Evolutionary conservation across 2,113 vertebrate genomes (phyloP).

Genomic region (Aptenodytes patagonicus): DNA sequence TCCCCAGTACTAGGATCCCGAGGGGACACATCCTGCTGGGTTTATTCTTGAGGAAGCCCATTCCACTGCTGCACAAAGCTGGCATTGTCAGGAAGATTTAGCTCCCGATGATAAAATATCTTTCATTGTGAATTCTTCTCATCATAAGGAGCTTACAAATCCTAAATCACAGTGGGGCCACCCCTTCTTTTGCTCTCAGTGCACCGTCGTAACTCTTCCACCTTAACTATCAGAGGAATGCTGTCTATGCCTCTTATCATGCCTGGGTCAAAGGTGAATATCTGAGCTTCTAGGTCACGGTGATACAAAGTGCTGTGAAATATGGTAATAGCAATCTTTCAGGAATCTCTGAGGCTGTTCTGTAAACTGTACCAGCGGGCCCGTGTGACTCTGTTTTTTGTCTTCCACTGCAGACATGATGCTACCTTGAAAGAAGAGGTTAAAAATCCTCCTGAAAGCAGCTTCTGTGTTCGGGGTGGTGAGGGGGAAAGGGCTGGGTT

Average conservation of each 20-base stretch:
- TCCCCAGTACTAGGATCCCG: not conserved
- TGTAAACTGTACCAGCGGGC: not conserved
- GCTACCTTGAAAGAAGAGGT: not conserved
- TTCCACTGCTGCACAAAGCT: conserved; percentile 4
- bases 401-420: not conserved
- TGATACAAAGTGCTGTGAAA: conserved; percentile 51
- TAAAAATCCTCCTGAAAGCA: not conserved
- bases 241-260: conserved; percentile 42
- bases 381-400: not conserved
- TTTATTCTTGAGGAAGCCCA: conserved; percentile 45
- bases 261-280: conserved; percentile 44
- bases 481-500: not conserved
- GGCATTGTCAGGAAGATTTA: conserved; percentile 49
- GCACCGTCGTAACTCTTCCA: conserved; percentile 43
- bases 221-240: conserved; percentile 63
- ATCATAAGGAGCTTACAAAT: conserved; percentile 55
- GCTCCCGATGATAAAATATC: not conserved
- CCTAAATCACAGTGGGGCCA: conserved; percentile 41
- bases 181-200: conserved; percentile 18
- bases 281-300: conserved; percentile 13
- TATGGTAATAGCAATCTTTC: conserved; percentile 13
- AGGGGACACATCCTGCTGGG: not conserved
- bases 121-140: conserved; percentile 57
- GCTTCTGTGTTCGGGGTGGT: not conserved
- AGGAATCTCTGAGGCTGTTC: not conserved